Conservation (phyloP, 2,888 invertebrate genomes). For the Escarpia spicata region DNA sequence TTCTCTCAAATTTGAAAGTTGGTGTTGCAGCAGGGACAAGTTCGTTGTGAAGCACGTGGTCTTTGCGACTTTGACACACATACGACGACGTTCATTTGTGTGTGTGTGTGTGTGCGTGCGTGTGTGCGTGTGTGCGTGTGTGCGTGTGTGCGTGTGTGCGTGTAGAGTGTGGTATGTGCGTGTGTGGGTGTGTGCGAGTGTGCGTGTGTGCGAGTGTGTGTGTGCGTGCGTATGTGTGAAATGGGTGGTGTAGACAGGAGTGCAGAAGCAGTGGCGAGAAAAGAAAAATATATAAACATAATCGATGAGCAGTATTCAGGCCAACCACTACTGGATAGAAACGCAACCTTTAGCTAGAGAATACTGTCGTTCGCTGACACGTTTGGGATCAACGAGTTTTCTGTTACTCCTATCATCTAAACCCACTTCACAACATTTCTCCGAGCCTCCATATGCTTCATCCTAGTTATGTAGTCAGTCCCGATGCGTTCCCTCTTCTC, state of each 20-base stretch:
- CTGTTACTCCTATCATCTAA: neutral
- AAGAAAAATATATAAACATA: too few species aligned
- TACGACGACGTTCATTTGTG: neutral
- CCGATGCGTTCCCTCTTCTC: neutral
- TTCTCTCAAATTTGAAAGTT: neutral
- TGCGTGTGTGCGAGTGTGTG: too few species aligned
- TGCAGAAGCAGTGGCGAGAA: too few species aligned
- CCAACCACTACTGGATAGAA: neutral
- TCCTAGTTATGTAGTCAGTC: neutral
- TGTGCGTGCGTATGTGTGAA: too few species aligned
- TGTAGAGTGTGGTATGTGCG: too few species aligned
- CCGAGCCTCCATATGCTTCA: neutral
- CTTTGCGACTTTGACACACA: neutral
- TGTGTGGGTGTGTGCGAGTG: too few species aligned
- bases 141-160: too few species aligned
- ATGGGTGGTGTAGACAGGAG: too few species aligned
- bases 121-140: too few species aligned
- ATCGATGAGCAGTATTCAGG: neutral
- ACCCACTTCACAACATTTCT: neutral
- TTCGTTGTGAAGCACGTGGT: neutral
- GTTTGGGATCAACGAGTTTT: neutral
- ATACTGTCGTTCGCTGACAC: neutral
- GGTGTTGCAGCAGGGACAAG: neutral
- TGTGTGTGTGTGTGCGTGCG: too few species aligned
- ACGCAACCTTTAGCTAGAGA: neutral